These are phyloP conservation scores for Radopholus similis DNA, from an alignment of 1,140 invertebrate species.

Conservation along the genomic window DNA sequence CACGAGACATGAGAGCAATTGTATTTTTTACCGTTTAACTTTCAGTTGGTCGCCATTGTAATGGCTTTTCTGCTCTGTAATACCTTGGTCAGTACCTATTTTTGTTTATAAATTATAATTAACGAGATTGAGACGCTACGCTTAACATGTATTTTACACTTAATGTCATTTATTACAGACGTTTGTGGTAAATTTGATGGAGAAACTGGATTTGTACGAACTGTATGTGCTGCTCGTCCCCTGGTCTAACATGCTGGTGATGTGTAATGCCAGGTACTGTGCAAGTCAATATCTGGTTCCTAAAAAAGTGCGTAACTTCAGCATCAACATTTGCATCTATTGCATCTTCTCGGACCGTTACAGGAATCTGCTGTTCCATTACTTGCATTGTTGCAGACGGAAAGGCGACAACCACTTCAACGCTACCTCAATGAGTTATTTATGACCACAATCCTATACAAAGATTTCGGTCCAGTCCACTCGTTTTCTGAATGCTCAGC, in stretches of 20 bases:
- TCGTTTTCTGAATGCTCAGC: no score
- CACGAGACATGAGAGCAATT: not conserved
- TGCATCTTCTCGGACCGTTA: conserved; percentile 59
- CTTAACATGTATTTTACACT: not conserved
- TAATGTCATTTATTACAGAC: conserved; percentile 31
- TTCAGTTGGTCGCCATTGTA: conserved; percentile 48
- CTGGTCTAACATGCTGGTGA: conserved; percentile 53
- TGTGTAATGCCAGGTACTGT: conserved; percentile 23
- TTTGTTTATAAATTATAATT: conserved; percentile 25
- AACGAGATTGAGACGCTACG: no score
- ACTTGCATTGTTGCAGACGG: conserved; percentile 43
- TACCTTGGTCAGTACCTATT: conserved; percentile 37
- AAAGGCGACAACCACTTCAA: conserved; percentile 16
- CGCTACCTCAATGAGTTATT: conserved; percentile 17
- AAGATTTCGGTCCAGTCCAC: no score
- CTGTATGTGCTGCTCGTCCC: conserved; percentile 50
- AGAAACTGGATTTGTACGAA: conserved; percentile 40
- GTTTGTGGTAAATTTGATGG: conserved; percentile 57
- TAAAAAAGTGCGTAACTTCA: no score
- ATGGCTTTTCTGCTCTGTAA: conserved; percentile 50
- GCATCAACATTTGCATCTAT: conserved; percentile 59
- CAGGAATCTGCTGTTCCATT: conserved; percentile 48
- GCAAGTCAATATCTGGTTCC: no score
- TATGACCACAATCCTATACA: conserved; percentile 3
- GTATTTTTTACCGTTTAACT: not conserved